Base-by-base conservation (phyloP, 2,797 vertebrate genomes). In the Cuniculus paca region DNA sequence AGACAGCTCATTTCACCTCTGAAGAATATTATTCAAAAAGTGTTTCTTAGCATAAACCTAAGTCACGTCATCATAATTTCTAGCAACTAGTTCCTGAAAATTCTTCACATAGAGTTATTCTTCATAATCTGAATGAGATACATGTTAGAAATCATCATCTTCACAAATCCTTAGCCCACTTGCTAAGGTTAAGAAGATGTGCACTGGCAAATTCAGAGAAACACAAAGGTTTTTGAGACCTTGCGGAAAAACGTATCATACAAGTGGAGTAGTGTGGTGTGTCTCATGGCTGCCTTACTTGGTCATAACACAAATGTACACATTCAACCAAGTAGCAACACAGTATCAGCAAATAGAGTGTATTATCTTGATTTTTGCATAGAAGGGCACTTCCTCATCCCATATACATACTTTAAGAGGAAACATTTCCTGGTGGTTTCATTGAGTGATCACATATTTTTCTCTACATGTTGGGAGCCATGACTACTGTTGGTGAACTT, bases 31-130 rank as follows among this genome's bases (percentile, higher is more conserved):
- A 4, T 36, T 48, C 91, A 77, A 79, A 89, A 63, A 84, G 5
- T 22, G 36, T 78, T 85, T 90, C 54, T 95, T 95, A 94, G 50
- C 28, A 48, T 75, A 94, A 85, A 52, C 11, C 20, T 63, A 36
- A 39, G 45, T 72, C n/a, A 72, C 54, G 36, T 80, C 20, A 31
- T 79, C 58, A 58, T 81, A 61, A 74, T 34, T 94, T 96, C 77
- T 93, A 42, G 22, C 42, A 45, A 79, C 45, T 52, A 61, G 14
- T 94, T 96, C 10, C 61, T 89, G 8, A 10, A 89, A 31, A 45
- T 77, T 92, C 68, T 92, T 89, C n/a, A n/a, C 60, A 34, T 74
- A 68, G 17, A 96, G 20, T 24, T 70, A 39, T 39, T 70, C 17
- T 19, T 36, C 63, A 68, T 5, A 68, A 19, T 68, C 34, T 65